Base-by-base conservation (phyloP, 2,888 invertebrate genomes). In the Papilio demoleus region DNA sequence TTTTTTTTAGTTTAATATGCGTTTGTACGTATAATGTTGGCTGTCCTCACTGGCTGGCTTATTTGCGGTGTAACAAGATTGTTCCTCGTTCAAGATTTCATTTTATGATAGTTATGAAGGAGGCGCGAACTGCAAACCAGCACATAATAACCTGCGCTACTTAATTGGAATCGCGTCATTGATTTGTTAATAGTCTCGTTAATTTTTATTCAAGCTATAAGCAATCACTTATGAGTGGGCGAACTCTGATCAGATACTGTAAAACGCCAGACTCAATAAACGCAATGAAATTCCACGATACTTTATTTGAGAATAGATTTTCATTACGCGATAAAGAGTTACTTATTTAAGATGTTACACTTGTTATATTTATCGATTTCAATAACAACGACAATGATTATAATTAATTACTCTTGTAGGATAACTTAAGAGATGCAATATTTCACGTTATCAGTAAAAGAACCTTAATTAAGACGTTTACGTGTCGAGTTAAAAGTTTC, bases 171-270 rank as follows among this genome's bases (percentile, higher is more conserved):
- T 79, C 79, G 74, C 79, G 78, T 84, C 84, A 88, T 86, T 87
- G 88, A 89, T 90, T 88, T 88, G 87, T 88, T 87, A 87, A 87
- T 86, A 84, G 81, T 80, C 81, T 85, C 82, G 83, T 88, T 86
- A 84, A 81, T 80, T 83, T 85, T 84, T 82, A 87, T 84, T 81
- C 82, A 76, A 79, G 80, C 81, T 80, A 80, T 79, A 78, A 75
- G 74, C 77, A 79, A 81, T 80, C 79, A 76, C 77, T 78, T 81
- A 80, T 79, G 76, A 75, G 76, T 75, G 74, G 74, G 76, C 76
- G 74, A 78, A 81, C 76, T 79, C 75, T 74, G 71, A 84, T 84
- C 83, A 75, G 78, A 80, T 82, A 79, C 73, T 69, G 76, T 72
- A 62, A 69, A 65, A 67, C 70, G 59, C 64, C 60, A 31, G 64